Evolutionary conservation across 2,113 vertebrate species (phyloP).

Genomic region (Nothoprocta perdicaria): DNA sequence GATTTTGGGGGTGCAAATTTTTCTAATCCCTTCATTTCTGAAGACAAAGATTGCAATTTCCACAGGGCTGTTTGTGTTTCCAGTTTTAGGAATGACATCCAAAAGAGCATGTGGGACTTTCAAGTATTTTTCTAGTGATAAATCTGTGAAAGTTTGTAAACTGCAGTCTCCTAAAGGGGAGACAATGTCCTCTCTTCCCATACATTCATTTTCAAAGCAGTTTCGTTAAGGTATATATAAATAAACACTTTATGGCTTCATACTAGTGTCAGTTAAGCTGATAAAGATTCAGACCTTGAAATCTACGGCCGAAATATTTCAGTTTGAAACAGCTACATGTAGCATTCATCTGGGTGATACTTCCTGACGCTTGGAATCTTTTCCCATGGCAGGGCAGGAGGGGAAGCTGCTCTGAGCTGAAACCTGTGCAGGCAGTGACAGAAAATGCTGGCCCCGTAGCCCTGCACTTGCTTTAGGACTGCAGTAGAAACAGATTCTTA

Average conservation of each 20-base stretch:
- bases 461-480: neutral
- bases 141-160: neutral
- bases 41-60: neutral
- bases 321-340: neutral
- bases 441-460: neutral
- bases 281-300: neutral
- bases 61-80: neutral
- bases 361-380: neutral
- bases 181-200: rapidly evolving
- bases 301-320: neutral
- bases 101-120: neutral
- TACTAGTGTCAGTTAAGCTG: neutral
- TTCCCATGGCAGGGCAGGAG: neutral
- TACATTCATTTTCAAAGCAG: neutral
- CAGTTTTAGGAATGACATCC: neutral
- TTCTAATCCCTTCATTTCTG: neutral
- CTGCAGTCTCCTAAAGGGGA: neutral
- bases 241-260: neutral
- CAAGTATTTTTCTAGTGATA: neutral
- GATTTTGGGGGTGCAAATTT: neutral
- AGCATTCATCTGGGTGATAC: neutral
- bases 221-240: neutral
- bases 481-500: neutral
- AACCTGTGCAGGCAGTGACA: neutral
- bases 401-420: neutral